Evolutionary conservation across 92 coral and sea anemone species (phyloP).

Genomic region (Palythoa grandiflora): DNA sequence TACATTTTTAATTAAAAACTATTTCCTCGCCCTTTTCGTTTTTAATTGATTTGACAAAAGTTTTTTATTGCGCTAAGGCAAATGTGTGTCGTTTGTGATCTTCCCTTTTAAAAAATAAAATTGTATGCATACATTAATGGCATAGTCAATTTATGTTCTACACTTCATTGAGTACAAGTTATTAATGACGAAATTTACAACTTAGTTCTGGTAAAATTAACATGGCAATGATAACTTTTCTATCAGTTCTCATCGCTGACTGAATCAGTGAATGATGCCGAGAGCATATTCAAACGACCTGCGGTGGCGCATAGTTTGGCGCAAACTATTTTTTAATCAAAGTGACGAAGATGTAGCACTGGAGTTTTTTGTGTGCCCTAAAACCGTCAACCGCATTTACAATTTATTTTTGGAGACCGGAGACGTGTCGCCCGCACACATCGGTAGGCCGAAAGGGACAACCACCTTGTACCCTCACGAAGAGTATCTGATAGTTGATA

Average conservation of each 20-base stretch:
- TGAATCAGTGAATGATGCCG: constrained; percentile 9
- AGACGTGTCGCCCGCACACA: neutral
- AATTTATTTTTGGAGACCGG: constrained; percentile 36
- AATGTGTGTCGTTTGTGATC: constrained; percentile 16
- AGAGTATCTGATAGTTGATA: constrained; percentile 20
- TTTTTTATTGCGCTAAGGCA: constrained; percentile 10
- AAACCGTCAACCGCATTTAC: constrained; percentile 50
- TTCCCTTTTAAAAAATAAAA: constrained; percentile 10
- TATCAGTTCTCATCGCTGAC: constrained; percentile 8
- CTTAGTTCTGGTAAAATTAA: constrained; percentile 26
- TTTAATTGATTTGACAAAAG: constrained; percentile 15
- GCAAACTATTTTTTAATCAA: constrained; percentile 32
- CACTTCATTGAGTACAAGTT: neutral
- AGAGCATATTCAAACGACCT: constrained; percentile 50
- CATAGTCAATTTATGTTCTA: neutral
- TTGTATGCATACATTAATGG: constrained; percentile 12
- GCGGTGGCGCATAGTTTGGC: constrained; percentile 65
- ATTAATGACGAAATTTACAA: constrained; percentile 30
- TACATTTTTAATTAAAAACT: constrained; percentile 22
- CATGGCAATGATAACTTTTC: constrained; percentile 16
- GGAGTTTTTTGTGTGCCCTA: constrained; percentile 47
- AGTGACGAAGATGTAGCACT: constrained; percentile 52
- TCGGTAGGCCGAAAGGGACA: constrained; percentile 42
- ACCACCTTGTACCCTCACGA: constrained; percentile 33
- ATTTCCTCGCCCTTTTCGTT: constrained; percentile 1